These are phyloP conservation scores for Morphnarchus princeps DNA, from an alignment of 2,113 vertebrate species.

Conservation along the genomic window DNA sequence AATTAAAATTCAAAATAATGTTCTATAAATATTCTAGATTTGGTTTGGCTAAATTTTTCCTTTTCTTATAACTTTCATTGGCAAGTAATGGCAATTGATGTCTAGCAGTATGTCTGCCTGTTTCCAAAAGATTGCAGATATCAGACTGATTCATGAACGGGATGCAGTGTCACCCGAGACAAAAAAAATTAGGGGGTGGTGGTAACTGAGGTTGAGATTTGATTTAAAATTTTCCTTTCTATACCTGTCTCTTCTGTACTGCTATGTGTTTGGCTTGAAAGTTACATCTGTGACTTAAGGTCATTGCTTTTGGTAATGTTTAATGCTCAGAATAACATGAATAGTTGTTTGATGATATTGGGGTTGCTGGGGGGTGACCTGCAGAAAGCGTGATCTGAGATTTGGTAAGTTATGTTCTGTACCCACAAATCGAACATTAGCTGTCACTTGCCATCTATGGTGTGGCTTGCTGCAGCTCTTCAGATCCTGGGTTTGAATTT, in stretches of 20 bases:
- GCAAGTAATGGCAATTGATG: rapidly evolving
- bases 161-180: not conserved
- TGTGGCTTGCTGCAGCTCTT: not conserved
- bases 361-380: not conserved
- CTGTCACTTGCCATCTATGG: not conserved
- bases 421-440: not conserved
- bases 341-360: not conserved
- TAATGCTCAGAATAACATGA: not conserved
- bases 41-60: not conserved
- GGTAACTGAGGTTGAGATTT: not conserved
- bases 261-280: not conserved
- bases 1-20: not conserved
- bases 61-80: not conserved
- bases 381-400: not conserved
- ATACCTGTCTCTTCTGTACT: not conserved
- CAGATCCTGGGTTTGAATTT: not conserved
- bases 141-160: not conserved
- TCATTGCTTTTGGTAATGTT: not conserved
- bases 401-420: not conserved
- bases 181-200: not conserved
- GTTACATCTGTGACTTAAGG: not conserved
- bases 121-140: not conserved
- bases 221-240: not conserved
- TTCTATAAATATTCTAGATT: not conserved
- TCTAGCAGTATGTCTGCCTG: not conserved